Conservation (phyloP, 1,140 invertebrate genomes). For the Hycleus phaleratus region DNA sequence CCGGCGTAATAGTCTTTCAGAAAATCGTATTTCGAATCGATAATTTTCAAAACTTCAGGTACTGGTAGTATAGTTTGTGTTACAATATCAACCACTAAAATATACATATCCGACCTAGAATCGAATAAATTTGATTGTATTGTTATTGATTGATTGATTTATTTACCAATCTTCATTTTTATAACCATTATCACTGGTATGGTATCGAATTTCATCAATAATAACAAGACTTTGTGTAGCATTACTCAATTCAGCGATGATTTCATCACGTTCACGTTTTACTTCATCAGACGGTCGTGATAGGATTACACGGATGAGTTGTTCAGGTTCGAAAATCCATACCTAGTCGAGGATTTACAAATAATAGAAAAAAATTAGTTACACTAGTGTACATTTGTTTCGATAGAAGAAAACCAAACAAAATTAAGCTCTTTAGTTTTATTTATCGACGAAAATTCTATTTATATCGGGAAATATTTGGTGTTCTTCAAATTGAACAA, state of each 20-base stretch:
- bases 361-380: constrained; percentile 2
- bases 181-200: constrained; percentile 59
- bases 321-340: constrained; percentile 76
- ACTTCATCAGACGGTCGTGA: constrained; percentile 68
- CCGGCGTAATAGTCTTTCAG: constrained; percentile 69
- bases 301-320: constrained; percentile 71
- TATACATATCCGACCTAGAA: constrained; percentile 78
- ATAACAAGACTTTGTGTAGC: constrained; percentile 69
- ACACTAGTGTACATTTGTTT: not conserved
- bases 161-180: constrained; percentile 58
- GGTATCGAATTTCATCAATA: constrained; percentile 70
- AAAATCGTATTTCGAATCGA: constrained; percentile 79
- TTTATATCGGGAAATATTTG: too few species aligned
- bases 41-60: constrained; percentile 70
- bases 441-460: too few species aligned
- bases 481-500: too few species aligned
- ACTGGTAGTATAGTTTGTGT: constrained; percentile 69
- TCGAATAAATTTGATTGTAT: not conserved
- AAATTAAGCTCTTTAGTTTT: too few species aligned
- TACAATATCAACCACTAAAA: constrained; percentile 72
- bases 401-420: too few species aligned
- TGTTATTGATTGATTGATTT: not conserved
- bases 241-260: constrained; percentile 62
- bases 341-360: constrained; percentile 45
- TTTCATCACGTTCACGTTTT: constrained; percentile 57